Percentiles rank a stretch among this genome's conserved stretches.
Evolutionary conservation across 2,888 invertebrate species (phyloP).

Genomic region (Ichneumoninae sp.): DNA sequence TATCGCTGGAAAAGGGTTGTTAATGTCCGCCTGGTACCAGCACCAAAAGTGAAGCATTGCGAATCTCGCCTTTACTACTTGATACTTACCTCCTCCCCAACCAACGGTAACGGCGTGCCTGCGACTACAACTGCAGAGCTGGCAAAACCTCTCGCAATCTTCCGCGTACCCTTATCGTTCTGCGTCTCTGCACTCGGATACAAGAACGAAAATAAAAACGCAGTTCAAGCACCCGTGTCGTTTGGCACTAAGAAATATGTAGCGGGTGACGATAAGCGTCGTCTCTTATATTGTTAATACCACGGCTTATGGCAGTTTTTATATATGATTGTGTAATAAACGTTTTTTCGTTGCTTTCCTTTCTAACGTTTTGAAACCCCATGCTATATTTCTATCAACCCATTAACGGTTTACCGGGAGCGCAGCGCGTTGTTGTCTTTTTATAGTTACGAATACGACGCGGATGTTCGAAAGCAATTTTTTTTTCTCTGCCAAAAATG

Average conservation of each 20-base stretch:
- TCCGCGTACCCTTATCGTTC: slow-evolving; percentile 29
- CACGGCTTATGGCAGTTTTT: neutral
- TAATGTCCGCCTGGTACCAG: slow-evolving; percentile 45
- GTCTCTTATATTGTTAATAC: slow-evolving; percentile 6
- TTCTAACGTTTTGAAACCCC: neutral
- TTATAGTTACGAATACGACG: neutral
- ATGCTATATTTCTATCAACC: neutral
- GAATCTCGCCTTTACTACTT: slow-evolving; percentile 38
- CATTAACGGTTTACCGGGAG: neutral
- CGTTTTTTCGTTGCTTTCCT: neutral
- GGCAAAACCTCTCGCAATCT: slow-evolving; percentile 15
- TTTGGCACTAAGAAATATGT: slow-evolving; percentile 39
- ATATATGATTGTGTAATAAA: slow-evolving; percentile 3
- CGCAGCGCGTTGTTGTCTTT: neutral
- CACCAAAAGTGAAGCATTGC: slow-evolving; percentile 34
- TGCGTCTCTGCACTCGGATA: slow-evolving; percentile 29
- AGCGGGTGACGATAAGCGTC: slow-evolving; percentile 34
- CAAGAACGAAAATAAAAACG: slow-evolving; percentile 56
- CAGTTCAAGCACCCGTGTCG: slow-evolving; percentile 37
- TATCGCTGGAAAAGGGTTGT: slow-evolving; percentile 52
- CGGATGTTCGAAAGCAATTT: neutral
- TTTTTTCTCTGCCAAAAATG: neutral
- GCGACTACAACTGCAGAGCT: neutral
- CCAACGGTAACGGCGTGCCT: slow-evolving; percentile 1
- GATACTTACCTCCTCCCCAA: slow-evolving; percentile 9